Evolutionary conservation across 1,140 invertebrate species (phyloP).

Genomic region (Drosophila pallidifrons): DNA sequence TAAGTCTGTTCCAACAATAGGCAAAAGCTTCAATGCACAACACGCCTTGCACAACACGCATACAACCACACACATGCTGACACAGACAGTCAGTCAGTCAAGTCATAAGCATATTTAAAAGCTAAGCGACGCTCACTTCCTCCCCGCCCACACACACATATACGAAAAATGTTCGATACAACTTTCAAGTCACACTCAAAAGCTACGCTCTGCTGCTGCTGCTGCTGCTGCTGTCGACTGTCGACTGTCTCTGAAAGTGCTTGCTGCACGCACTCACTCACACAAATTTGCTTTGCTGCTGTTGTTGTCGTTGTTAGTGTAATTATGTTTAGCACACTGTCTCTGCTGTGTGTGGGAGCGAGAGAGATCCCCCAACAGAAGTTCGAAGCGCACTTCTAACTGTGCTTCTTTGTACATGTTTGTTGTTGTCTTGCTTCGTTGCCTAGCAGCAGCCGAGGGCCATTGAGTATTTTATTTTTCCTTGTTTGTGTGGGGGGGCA

Average conservation of each 20-base stretch:
- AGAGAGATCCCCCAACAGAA: neutral
- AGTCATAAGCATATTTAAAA: constrained; percentile 37
- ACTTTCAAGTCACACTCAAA: constrained; percentile 35
- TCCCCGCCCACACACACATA: constrained; percentile 22
- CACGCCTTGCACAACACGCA: constrained; percentile 52
- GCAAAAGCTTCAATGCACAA: constrained; percentile 37
- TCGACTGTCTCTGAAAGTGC: constrained; percentile 33
- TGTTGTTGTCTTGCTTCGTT: constrained; percentile 53
- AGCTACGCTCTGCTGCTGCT: constrained; percentile 31
- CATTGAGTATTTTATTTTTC: constrained; percentile 14
- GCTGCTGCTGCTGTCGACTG: constrained; percentile 1
- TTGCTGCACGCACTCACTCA: constrained; percentile 38
- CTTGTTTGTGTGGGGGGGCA: constrained; percentile 13
- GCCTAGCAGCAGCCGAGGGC: constrained; percentile 51
- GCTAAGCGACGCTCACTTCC: constrained; percentile 37
- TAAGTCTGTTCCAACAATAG: constrained; percentile 47
- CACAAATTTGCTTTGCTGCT: constrained; percentile 21
- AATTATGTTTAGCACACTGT: constrained; percentile 47
- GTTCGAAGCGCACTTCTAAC: constrained; percentile 48
- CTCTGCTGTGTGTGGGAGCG: constrained; percentile 46
- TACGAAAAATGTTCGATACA: constrained; percentile 10
- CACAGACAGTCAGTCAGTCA: neutral
- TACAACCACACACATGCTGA: constrained; percentile 12
- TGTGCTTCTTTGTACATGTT: constrained; percentile 26
- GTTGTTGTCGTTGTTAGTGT: constrained; percentile 35